These are phyloP conservation scores for Anisognathus igniventris DNA, from an alignment of 2,797 vertebrate species.

Conservation along the genomic window DNA sequence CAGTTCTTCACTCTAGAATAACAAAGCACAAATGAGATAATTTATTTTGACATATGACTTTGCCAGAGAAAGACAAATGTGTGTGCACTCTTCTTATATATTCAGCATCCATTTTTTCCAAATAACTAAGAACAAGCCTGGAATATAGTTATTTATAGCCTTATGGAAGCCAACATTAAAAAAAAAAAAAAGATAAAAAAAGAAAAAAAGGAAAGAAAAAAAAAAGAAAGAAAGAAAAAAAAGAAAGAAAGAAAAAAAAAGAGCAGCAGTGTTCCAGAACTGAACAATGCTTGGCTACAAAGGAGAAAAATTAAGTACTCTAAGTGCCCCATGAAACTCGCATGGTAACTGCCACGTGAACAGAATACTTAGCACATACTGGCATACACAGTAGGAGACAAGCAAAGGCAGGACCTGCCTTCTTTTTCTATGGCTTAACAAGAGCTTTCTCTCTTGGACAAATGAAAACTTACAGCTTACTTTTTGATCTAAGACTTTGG, in stretches of 20 bases:
- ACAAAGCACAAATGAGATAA: not conserved
- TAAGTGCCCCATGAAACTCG: not conserved
- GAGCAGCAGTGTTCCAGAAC: not conserved
- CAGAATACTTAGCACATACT: not conserved
- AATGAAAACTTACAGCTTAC: not conserved
- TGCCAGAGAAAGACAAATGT: not conserved
- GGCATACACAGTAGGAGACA: not conserved
- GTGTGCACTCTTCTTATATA: not conserved
- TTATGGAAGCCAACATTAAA: not conserved
- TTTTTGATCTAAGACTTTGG: not conserved
- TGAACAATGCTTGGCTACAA: not conserved
- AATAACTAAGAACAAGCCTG: not conserved
- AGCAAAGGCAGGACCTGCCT: not conserved
- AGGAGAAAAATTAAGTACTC: not conserved
- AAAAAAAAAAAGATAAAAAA: not conserved
- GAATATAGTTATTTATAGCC: not conserved
- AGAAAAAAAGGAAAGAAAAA: too few species aligned
- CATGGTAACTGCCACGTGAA: not conserved
- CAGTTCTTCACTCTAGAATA: slow-evolving; percentile 74
- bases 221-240: not conserved
- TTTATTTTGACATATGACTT: not conserved
- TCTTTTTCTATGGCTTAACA: not conserved
- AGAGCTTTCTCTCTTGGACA: not conserved
- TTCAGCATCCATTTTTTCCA: not conserved
- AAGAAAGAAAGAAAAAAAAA: not conserved